Evolutionary conservation across 2,888 invertebrate species (phyloP).

Genomic region (Drosophila demipolita): DNA sequence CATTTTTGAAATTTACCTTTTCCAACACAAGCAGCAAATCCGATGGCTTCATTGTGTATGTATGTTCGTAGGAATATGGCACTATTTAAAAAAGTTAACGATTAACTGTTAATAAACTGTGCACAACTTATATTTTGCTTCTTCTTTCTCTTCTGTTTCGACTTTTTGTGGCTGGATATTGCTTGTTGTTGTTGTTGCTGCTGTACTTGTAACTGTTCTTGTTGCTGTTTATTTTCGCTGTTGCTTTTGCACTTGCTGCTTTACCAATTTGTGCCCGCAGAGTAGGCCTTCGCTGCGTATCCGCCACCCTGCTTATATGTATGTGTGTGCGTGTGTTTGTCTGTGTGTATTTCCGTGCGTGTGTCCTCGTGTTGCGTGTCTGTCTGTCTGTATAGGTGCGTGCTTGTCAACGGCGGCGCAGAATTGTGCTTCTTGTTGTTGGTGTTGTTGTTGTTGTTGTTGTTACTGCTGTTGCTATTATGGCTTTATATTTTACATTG

Average conservation of each 20-base stretch:
- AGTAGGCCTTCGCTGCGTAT: slow-evolving; percentile 27
- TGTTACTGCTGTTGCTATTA: slow-evolving; percentile 57
- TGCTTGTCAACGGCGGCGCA: slow-evolving; percentile 53
- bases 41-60: slow-evolving; percentile 80
- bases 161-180: slow-evolving; percentile 6
- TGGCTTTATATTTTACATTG: slow-evolving; percentile 74
- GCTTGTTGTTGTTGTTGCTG: slow-evolving; percentile 5
- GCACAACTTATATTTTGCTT: slow-evolving; percentile 8
- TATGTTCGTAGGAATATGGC: slow-evolving; percentile 9
- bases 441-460: slow-evolving; percentile 32
- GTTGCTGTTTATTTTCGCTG: slow-evolving; percentile 15
- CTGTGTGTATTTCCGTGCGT: slow-evolving; percentile 4
- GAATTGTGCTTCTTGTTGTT: slow-evolving; percentile 37
- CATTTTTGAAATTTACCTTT: slow-evolving; percentile 71
- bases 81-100: slow-evolving; percentile 28
- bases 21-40: slow-evolving; percentile 82
- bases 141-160: background rate
- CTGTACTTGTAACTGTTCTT: background rate
- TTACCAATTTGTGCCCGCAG: slow-evolving; percentile 32
- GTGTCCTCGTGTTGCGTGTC: slow-evolving; percentile 12
- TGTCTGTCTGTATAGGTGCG: slow-evolving; percentile 34
- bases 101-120: slow-evolving; percentile 25
- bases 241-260: slow-evolving; percentile 31
- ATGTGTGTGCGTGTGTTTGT: slow-evolving; percentile 2
- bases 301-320: slow-evolving; percentile 17